Base-by-base conservation (phyloP, 2,113 vertebrate genomes). In the Misgurnus anguillicaudatus region DNA sequence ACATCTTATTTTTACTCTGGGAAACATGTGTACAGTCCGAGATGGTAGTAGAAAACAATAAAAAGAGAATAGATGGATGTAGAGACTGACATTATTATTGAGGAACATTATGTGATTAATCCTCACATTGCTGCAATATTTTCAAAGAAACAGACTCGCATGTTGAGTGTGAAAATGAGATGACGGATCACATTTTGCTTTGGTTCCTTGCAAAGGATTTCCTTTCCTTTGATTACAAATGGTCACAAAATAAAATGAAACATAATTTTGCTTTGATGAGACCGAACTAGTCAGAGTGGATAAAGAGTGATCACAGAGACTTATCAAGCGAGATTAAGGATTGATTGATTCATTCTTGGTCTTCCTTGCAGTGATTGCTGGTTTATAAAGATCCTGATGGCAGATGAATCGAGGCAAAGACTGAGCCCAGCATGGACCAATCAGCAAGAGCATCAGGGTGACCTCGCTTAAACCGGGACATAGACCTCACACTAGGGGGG, bases 301-400 rank as follows among this genome's bases (percentile, higher is more conserved):
- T 80, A 45, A 13, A n/a, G 81, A 83, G 82, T 67, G 38, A 84
- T 83, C 63, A 69, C 13, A 80, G 65, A 65, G 61, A 70, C 86
- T 88, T 84, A 84, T 78, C 24, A 31, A 31, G 24, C 24, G 24
- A 74, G 38, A 10, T 68, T 41, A 71, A 66, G 71, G 79, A 87
- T 86, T 81, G 83, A 89, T 86, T 81, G 82, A 89, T 82, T 85
- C 84, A 83, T 89, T 84, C 68, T 75, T 65, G 78, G 83, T 84
- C 80, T 16, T 84, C 79, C 86, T 24, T 51, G 45, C 79, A 14
- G 19, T 62, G 45, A 62, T 55, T 58, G 47, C 45, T 41, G 66
- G 41, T 73, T 84, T 61, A 81, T 36, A 68, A 55, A 76, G 66
- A 77, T 62, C 58, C 31, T 65, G 82, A 57, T 57, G 45, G 51